Evolutionary conservation across 2,888 invertebrate genomes (phyloP).

Genomic region (Neuroscelio doddi): DNA sequence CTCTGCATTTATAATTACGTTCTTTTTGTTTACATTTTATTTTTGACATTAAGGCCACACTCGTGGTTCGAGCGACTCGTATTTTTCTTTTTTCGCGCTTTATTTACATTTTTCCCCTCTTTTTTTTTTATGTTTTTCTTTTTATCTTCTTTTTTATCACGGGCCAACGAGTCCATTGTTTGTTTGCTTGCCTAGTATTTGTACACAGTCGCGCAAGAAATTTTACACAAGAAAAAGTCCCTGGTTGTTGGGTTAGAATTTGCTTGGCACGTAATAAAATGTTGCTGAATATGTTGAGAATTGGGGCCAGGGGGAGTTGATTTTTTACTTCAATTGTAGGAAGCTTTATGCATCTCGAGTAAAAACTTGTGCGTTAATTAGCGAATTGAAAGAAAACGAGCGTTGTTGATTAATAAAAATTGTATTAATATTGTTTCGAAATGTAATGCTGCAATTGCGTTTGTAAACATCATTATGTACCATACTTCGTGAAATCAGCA

Average conservation of each 20-base stretch:
- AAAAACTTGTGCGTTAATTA: too few relatives aligned
- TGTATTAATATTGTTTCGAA: too few relatives aligned
- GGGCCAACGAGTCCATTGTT: constrained; percentile 60
- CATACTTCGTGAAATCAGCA: constrained; percentile 1
- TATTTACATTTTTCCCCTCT: constrained; percentile 25
- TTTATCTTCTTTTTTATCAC: constrained; percentile 51
- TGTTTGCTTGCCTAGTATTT: constrained; percentile 38
- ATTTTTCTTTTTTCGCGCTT: constrained; percentile 19
- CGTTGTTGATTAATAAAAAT: too few relatives aligned
- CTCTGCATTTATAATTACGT: too few relatives aligned
- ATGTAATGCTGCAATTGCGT: too few relatives aligned
- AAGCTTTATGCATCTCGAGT: too few relatives aligned
- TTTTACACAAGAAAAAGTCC: constrained; percentile 39
- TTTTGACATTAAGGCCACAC: neutral
- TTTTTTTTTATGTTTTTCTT: constrained; percentile 21
- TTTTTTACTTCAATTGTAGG: too few relatives aligned
- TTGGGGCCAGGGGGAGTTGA: too few relatives aligned
- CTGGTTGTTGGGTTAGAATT: constrained; percentile 32
- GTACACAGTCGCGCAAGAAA: constrained; percentile 35
- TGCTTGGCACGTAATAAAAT: constrained; percentile 12
- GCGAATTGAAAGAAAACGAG: too few relatives aligned
- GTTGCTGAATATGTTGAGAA: too few relatives aligned
- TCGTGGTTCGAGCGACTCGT: constrained; percentile 2
- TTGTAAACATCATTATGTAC: too few relatives aligned
- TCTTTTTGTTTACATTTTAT: neutral